Conservation (phyloP, 2,113 vertebrate genomes). For the Carassius gibelio region DNA sequence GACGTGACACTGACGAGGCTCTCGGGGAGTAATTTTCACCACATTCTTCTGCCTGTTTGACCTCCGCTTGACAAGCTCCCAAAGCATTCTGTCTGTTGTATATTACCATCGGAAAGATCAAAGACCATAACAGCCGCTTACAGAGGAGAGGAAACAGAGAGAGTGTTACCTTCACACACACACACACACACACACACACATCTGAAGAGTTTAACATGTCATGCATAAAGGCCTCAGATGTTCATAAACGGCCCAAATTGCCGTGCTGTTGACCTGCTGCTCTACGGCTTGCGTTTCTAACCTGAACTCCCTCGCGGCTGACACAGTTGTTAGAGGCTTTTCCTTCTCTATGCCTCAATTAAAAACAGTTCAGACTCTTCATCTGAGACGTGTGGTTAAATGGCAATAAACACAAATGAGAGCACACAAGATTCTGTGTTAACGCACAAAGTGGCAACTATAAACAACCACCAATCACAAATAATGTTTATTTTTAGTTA, state of each 20-base stretch:
- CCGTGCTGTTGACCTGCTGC: background rate
- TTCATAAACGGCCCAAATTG: constrained; percentile 38
- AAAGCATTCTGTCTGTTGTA: constrained; percentile 62
- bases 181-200: constrained; percentile 28
- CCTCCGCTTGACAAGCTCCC: constrained; percentile 75
- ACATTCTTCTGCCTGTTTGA: constrained; percentile 74
- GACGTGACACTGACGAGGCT: constrained; percentile 71
- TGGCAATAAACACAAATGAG: background rate
- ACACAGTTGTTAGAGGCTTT: too few species aligned
- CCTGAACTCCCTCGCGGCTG: background rate
- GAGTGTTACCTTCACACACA: constrained; percentile 1
- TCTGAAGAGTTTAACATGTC: constrained; percentile 55
- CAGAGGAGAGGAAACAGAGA: constrained; percentile 62
- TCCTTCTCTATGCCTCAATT: background rate
- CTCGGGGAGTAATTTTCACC: constrained; percentile 76
- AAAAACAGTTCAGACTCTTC: background rate
- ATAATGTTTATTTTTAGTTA: too few species aligned
- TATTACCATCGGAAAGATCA: constrained; percentile 69
- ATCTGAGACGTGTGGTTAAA: background rate
- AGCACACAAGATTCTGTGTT: background rate
- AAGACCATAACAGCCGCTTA: constrained; percentile 72
- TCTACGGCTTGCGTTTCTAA: background rate
- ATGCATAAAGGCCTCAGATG: constrained; percentile 60
- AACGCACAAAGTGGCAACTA: background rate
- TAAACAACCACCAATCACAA: too few species aligned